phyloP scores from a whole-genome alignment of 2,888 invertebrate genomes.

The Apodemia mormo region DNA sequence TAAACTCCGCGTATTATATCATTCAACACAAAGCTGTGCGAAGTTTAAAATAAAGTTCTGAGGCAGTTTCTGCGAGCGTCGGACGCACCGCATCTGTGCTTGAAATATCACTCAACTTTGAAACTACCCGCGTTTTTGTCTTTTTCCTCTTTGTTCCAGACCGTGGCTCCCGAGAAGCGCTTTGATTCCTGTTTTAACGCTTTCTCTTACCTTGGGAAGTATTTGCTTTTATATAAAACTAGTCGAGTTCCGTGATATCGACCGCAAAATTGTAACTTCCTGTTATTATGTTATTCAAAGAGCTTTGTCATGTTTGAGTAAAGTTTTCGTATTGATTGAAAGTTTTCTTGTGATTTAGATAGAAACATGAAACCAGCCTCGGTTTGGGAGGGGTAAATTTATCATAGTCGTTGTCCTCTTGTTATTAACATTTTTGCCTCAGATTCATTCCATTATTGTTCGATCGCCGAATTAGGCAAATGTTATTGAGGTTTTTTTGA shows the following conservation, averaged over 20 bases:
- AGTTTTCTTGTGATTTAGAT: no score
- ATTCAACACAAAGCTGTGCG: constrained; percentile 28
- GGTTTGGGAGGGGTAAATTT: no score
- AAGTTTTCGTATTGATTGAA: not conserved
- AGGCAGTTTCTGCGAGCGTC: constrained; percentile 25
- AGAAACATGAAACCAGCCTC: no score
- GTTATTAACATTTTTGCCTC: no score
- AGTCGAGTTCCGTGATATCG: not conserved
- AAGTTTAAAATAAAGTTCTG: constrained; percentile 31
- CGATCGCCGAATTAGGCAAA: no score
- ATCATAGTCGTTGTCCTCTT: no score
- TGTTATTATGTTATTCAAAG: not conserved
- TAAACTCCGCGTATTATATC: constrained; percentile 26
- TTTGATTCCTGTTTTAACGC: constrained; percentile 10
- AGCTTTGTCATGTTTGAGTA: not conserved
- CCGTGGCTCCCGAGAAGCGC: constrained; percentile 4
- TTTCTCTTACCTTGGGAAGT: constrained; percentile 11
- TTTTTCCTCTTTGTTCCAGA: constrained; percentile 21
- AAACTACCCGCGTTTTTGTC: constrained; percentile 27
- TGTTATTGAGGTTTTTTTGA: no score
- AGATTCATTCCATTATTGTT: no score
- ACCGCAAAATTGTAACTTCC: not conserved
- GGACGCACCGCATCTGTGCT: constrained; percentile 34
- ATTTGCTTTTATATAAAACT: not conserved
- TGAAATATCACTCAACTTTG: constrained; percentile 39